These are phyloP conservation scores for Patella vulgata DNA, from an alignment of 1,140 invertebrate genomes.

Conservation along the genomic window DNA sequence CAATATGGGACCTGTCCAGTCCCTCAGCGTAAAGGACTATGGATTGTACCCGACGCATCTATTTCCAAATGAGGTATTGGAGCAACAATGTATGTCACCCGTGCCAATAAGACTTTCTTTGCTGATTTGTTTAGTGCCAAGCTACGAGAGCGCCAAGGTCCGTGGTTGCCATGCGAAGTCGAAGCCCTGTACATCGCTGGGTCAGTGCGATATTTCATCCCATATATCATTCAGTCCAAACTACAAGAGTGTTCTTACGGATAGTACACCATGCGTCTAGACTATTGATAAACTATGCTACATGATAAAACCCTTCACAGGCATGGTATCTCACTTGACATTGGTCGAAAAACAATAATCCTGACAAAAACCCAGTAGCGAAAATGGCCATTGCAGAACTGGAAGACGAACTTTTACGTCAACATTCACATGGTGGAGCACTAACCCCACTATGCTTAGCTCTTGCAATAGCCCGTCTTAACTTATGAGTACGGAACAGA, in stretches of 20 bases:
- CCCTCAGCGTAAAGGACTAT: slow-evolving; percentile 37
- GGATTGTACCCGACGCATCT: slow-evolving; percentile 38
- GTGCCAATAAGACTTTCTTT: slow-evolving; percentile 8
- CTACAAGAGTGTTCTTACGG: slow-evolving; percentile 22
- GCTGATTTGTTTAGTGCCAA: slow-evolving; percentile 37
- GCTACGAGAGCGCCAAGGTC: slow-evolving; percentile 18
- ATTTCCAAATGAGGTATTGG: slow-evolving; percentile 14
- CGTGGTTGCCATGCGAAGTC: slow-evolving; percentile 38
- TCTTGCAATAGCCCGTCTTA: slow-evolving; percentile 14
- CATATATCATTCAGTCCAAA: slow-evolving; percentile 32
- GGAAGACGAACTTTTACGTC: too few species aligned
- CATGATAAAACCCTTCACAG: slow-evolving; percentile 8
- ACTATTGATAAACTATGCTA: slow-evolving; percentile 31
- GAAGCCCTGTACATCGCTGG: slow-evolving; percentile 32
- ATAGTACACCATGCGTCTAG: slow-evolving; percentile 40
- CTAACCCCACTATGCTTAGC: slow-evolving; percentile 8
- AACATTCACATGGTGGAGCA: slow-evolving; percentile 2
- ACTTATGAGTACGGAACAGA: slow-evolving; percentile 6
- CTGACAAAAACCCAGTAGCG: slow-evolving; percentile 37
- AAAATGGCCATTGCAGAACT: slow-evolving; percentile 29
- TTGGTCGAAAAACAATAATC: slow-evolving; percentile 28
- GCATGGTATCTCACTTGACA: slow-evolving; percentile 13
- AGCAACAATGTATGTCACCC: slow-evolving; percentile 32
- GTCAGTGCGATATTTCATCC: slow-evolving; percentile 31
- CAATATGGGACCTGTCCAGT: too few species aligned